A percentile compares a stretch with the other conserved stretches of the same genome.
These are phyloP conservation scores for Melanophora roralis DNA, from an alignment of 2,888 invertebrate genomes.

Conservation along the genomic window DNA sequence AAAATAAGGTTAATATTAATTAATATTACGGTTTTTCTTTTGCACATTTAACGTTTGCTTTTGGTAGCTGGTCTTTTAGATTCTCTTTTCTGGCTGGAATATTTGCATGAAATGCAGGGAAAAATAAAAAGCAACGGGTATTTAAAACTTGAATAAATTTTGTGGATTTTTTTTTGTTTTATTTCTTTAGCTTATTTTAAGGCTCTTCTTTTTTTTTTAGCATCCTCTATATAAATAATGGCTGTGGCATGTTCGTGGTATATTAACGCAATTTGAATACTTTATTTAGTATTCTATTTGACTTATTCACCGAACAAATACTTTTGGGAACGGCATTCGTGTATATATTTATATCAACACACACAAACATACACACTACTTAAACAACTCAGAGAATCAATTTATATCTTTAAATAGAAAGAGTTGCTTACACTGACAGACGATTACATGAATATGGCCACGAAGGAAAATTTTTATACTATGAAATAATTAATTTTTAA, in stretches of 20 bases:
- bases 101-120: not conserved
- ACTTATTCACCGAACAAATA: conserved; percentile 3
- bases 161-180: conserved; percentile 41
- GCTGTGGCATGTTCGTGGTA: conserved; percentile 7
- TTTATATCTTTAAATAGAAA: conserved; percentile 27
- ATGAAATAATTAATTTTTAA: too few relatives aligned
- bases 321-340: not conserved
- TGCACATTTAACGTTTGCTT: conserved; percentile 17
- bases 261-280: conserved; percentile 48
- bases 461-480: too few relatives aligned
- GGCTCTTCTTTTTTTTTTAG: not conserved
- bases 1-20: conserved; percentile 55
- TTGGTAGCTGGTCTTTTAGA: not conserved
- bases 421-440: not conserved
- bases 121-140: not conserved
- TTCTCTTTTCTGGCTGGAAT: not conserved
- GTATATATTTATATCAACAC: too few relatives aligned
- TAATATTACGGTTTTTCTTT: conserved; percentile 42
- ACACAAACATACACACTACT: not conserved
- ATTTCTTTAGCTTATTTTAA: not conserved
- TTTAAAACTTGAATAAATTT: conserved; percentile 47
- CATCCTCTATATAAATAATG: not conserved
- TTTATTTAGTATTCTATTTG: conserved; percentile 45
- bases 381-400: conserved; percentile 44
- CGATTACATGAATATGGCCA: not conserved